These are phyloP conservation scores for Hycleus cichorii DNA, from an alignment of 1,140 invertebrate genomes.

Conservation along the genomic window DNA sequence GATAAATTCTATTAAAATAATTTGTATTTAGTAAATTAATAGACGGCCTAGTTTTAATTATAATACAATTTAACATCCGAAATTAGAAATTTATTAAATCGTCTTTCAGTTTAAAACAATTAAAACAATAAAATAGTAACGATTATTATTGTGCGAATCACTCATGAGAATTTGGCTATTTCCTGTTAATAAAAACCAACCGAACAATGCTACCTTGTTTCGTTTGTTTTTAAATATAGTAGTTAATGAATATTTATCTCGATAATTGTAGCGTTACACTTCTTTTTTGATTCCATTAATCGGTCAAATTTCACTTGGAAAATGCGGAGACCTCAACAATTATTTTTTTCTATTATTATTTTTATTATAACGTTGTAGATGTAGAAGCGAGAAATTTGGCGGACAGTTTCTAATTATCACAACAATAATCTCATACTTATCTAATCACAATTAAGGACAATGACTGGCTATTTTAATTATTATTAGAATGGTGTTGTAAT, in stretches of 20 bases:
- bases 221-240: conserved; percentile 6
- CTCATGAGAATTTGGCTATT: conserved; percentile 17
- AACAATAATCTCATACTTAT: too few species aligned
- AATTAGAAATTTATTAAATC: too few species aligned
- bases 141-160: conserved; percentile 12
- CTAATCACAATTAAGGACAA: too few species aligned
- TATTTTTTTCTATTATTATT: neutral
- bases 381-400: too few species aligned
- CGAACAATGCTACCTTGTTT: conserved; percentile 15
- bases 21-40: too few species aligned
- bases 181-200: conserved; percentile 3
- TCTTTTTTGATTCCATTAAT: neutral
- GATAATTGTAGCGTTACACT: conserved; percentile 17
- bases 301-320: conserved; percentile 9
- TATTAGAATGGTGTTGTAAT: too few species aligned
- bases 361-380: too few species aligned
- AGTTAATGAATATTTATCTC: conserved; percentile 16
- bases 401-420: too few species aligned
- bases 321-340: neutral
- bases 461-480: too few species aligned
- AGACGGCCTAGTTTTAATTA: too few species aligned
- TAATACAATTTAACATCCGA: too few species aligned
- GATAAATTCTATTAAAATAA: too few species aligned
- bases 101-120: conserved; percentile 6
- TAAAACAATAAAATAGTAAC: conserved; percentile 5